These are phyloP conservation scores for Semotilus atromaculatus DNA, from an alignment of 2,797 vertebrate species.

Conservation along the genomic window DNA sequence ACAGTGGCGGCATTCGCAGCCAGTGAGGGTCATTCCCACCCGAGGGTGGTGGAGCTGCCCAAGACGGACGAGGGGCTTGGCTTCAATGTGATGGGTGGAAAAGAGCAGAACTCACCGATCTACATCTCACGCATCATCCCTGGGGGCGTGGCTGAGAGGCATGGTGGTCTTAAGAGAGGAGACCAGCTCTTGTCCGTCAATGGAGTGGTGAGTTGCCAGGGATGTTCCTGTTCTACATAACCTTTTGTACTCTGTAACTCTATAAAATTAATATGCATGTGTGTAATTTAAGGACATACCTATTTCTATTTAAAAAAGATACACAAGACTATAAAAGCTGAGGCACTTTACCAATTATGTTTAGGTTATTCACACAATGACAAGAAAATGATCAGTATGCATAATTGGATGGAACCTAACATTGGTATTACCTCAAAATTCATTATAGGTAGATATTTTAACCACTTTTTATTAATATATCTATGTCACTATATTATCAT, in stretches of 20 bases:
- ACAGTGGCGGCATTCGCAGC: slow-evolving; percentile 98
- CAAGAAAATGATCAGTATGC: neutral
- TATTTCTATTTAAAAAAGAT: neutral
- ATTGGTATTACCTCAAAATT: neutral
- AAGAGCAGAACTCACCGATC: slow-evolving; percentile 98
- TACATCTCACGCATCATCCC: slow-evolving; percentile 99
- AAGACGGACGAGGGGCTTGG: slow-evolving; percentile 98
- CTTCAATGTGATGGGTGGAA: slow-evolving; percentile 99
- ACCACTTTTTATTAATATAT: neutral
- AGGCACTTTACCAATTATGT: neutral
- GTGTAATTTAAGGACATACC: neutral
- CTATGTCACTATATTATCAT: neutral
- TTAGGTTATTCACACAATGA: neutral
- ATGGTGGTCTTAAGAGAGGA: slow-evolving; percentile 94
- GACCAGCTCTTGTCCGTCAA: slow-evolving; percentile 98
- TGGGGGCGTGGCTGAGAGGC: slow-evolving; percentile 95
- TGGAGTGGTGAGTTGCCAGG: slow-evolving; percentile 86
- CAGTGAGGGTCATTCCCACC: slow-evolving; percentile 98
- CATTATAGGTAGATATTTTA: neutral
- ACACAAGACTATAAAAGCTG: neutral
- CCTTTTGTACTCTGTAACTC: neutral
- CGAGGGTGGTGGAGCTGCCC: slow-evolving; percentile 94
- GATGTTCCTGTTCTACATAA: neutral
- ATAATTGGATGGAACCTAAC: neutral
- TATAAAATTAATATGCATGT: neutral